phyloP scores from a whole-genome alignment of 2,797 vertebrate species.

The Lagorchestes hirsutus region DNA sequence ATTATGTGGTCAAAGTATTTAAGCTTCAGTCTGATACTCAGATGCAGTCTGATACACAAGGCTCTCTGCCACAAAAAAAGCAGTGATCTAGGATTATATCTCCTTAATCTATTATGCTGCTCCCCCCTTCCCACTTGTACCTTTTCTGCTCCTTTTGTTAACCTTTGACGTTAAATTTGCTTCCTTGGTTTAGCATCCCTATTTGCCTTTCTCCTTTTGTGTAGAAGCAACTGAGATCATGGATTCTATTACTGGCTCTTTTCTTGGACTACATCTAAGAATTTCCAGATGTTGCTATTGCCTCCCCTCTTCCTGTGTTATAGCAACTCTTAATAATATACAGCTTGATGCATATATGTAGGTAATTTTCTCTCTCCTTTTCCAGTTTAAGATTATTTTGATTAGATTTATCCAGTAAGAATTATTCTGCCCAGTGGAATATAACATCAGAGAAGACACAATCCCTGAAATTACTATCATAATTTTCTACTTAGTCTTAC shows the following conservation, averaged over 20 bases:
- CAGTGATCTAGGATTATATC: not conserved
- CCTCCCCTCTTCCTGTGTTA: not conserved
- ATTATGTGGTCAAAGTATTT: not conserved
- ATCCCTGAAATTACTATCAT: not conserved
- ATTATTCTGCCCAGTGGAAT: not conserved
- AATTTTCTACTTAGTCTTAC: not conserved
- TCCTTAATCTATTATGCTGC: not conserved
- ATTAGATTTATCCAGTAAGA: not conserved
- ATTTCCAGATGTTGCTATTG: not conserved
- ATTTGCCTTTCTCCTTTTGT: not conserved
- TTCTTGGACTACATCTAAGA: not conserved
- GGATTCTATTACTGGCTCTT: not conserved
- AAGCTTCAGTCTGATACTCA: not conserved
- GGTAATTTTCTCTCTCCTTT: not conserved
- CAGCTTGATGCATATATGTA: not conserved
- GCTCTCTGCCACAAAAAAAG: not conserved
- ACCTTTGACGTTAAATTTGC: not conserved
- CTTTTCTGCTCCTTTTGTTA: not conserved
- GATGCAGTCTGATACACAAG: not conserved
- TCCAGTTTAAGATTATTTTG: not conserved
- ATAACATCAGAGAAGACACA: accelerated
- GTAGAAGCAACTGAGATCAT: not conserved
- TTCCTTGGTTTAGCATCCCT: not conserved
- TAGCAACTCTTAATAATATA: not conserved
- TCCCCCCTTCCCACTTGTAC: not conserved